These are phyloP conservation scores for Megalurothrips usitatus DNA, from an alignment of 2,888 invertebrate genomes.

Conservation along the genomic window DNA sequence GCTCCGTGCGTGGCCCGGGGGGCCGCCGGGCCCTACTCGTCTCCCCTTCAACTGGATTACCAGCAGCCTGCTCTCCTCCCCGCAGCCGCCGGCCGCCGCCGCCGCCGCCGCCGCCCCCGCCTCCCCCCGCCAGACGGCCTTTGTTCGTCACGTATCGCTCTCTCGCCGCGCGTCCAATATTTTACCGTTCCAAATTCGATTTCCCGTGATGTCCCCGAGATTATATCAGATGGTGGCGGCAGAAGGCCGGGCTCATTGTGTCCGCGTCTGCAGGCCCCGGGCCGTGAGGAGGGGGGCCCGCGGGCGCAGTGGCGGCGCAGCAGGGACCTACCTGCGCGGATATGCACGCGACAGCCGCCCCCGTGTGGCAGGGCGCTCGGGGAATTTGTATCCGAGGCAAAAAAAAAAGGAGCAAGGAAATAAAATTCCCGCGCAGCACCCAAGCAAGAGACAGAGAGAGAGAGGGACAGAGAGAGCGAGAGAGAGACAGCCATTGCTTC, in stretches of 20 bases:
- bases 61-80: neutral
- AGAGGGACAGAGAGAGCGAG: too few relatives aligned
- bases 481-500: too few relatives aligned
- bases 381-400: too few relatives aligned
- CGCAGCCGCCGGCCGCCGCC: neutral
- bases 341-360: too few relatives aligned
- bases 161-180: constrained; percentile 15
- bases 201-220: constrained; percentile 24
- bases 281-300: neutral
- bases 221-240: constrained; percentile 8
- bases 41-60: too few relatives aligned
- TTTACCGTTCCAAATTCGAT: constrained; percentile 23
- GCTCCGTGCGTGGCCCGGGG: neutral
- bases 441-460: too few relatives aligned
- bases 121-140: neutral
- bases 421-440: too few relatives aligned
- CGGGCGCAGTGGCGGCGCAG: too few relatives aligned
- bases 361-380: too few relatives aligned
- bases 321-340: too few relatives aligned
- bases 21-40: neutral
- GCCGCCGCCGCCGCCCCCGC: neutral
- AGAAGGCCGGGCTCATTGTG: neutral
- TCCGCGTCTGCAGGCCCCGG: neutral
- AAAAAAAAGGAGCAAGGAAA: too few relatives aligned
- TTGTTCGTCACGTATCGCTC: constrained; percentile 24